These are phyloP conservation scores for Hypocryptadius cinnamomeus DNA, from an alignment of 2,113 vertebrate genomes.

Conservation along the genomic window DNA sequence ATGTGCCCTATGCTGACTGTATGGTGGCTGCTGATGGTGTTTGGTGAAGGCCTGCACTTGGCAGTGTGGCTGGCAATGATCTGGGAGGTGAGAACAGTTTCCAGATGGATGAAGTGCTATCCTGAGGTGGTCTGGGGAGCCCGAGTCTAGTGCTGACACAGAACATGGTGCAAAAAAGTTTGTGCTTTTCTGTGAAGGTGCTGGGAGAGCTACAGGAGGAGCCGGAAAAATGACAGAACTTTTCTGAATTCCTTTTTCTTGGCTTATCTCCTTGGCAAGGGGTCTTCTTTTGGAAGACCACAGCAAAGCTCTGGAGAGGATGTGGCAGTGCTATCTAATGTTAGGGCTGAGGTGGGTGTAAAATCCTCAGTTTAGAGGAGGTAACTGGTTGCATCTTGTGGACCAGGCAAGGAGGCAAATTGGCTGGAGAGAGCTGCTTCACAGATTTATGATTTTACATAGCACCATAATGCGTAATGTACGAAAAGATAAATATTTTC, in stretches of 20 bases:
- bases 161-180: neutral
- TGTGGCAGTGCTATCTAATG: neutral
- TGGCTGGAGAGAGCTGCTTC: slow-evolving; percentile 22
- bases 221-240: neutral
- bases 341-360: neutral
- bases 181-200: neutral
- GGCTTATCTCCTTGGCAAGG: neutral
- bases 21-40: neutral
- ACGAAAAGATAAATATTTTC: slow-evolving; percentile 62
- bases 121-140: neutral
- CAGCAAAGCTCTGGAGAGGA: neutral
- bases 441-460: slow-evolving; percentile 41
- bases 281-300: neutral
- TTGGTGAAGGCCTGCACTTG: neutral
- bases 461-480: slow-evolving; percentile 13
- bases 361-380: neutral
- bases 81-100: neutral
- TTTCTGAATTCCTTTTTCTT: neutral
- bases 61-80: neutral
- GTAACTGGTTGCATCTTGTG: neutral
- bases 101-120: neutral
- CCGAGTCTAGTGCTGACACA: neutral
- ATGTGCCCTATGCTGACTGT: neutral
- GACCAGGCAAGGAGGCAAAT: neutral
- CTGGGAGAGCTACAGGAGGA: neutral